Evolutionary conservation across 2,888 invertebrate species (phyloP).

Genomic region (Eurytoma californica): DNA sequence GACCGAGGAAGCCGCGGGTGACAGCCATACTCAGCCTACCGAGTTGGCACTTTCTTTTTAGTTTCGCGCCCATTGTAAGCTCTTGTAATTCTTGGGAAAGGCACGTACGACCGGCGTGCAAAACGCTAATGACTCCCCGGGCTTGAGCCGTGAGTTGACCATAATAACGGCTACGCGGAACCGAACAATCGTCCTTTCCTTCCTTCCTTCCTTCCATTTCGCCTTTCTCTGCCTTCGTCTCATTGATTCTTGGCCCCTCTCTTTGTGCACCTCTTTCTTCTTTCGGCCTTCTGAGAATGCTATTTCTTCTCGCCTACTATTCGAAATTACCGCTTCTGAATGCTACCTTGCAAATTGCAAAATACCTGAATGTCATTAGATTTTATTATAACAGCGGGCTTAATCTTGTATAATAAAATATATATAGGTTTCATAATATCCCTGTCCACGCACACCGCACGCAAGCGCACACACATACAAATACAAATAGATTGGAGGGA

Average conservation of each 20-base stretch:
- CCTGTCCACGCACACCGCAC: too few relatives aligned
- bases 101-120: too few relatives aligned
- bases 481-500: too few relatives aligned
- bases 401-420: too few relatives aligned
- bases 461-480: too few relatives aligned
- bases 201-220: conserved; percentile 56
- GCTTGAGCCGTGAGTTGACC: conserved; percentile 54
- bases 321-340: not conserved
- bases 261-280: not conserved
- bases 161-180: conserved; percentile 57
- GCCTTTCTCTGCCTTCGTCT: conserved; percentile 37
- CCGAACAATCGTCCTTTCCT: conserved; percentile 58
- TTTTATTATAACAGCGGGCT: too few relatives aligned
- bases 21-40: not conserved
- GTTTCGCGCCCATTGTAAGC: conserved; percentile 43
- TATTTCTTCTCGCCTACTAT: not conserved
- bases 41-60: conserved; percentile 17
- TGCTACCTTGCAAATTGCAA: not conserved
- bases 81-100: conserved; percentile 63
- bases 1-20: not conserved
- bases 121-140: conserved; percentile 60
- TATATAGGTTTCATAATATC: too few relatives aligned
- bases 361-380: too few relatives aligned
- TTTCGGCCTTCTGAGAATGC: not conserved
- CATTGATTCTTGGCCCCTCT: not conserved